Evolutionary conservation across 2,113 vertebrate genomes (phyloP), one percentile per base, ranked within the genome.

Genomic region (Opisthocomus hoazin): DNA sequence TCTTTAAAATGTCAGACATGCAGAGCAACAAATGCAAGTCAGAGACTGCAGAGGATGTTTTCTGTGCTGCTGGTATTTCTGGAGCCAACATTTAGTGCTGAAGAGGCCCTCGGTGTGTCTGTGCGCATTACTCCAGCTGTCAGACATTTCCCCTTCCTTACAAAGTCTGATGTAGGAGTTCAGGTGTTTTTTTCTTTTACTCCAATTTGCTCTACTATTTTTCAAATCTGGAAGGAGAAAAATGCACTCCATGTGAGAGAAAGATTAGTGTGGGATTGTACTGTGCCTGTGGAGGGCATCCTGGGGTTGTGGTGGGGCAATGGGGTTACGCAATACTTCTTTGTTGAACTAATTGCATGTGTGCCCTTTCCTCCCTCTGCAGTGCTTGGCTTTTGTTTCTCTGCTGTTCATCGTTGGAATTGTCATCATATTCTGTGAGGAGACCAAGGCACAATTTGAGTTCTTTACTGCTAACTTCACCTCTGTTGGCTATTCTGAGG

Each of bases 401-500:
- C 91, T 95, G 70, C 56, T 97, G 56, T 97, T 97, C 94, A 90
- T 87, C 29, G 6, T 95, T 56, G 96, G 86, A 56, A 91, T 95
- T 57, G 81, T 97, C 78, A 56, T 94, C 84, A 93, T 97, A 56
- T 95, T 97, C 65, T 97, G 96, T 61, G 84, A 95, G 74, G 87
- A 97, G 46, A 95, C 57, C 9, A 91, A 96, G 71, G 65, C 92
- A 56, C 87, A 97, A 8, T 86, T 93, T 85, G 69, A 95, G 64
- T 96, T 92, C 57, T 96, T 92, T 48, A 79, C 84, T 82, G 60
- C 58, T 50, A 96, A 66, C 50, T 83, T 91, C 29, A 80, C 66
- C 36, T 27, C 15, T 56, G 36, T 53, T 11, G 54, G 61, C n/a
- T 71, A 75, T 57, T 61, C 78, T n/a, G 64, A 68, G 5, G 37